A percentile compares a stretch with the other conserved stretches of the same genome.
Conservation (phyloP, 2,113 vertebrate genomes). For the Pseudois nayaur region DNA sequence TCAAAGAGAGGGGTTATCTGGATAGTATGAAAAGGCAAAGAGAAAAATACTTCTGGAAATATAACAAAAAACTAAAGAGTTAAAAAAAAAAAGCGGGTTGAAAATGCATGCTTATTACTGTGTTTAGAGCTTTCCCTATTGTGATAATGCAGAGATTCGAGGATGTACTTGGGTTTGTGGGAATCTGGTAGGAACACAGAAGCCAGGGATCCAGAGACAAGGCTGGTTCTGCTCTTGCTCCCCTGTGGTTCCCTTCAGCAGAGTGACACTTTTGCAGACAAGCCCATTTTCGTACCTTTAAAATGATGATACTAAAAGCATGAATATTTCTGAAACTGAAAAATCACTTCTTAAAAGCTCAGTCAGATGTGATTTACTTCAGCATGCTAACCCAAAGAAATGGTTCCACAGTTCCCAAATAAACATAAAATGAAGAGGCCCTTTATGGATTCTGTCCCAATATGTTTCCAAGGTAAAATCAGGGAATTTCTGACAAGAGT, state of each 20-base stretch:
- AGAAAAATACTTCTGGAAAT: conserved; percentile 26
- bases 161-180: background rate
- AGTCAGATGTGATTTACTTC: background rate
- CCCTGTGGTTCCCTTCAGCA: background rate
- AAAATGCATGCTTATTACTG: background rate
- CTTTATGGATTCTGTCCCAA: background rate
- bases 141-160: background rate
- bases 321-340: conserved; percentile 26
- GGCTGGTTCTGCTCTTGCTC: background rate
- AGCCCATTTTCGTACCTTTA: background rate
- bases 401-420: background rate
- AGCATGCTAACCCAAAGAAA: background rate
- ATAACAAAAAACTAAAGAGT: background rate
- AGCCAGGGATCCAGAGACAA: background rate
- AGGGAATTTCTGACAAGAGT: background rate
- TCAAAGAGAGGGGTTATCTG: conserved; percentile 14
- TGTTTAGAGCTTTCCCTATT: background rate
- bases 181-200: background rate
- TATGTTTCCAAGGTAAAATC: background rate
- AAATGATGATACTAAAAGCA: conserved; percentile 4
- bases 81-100: background rate
- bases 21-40: background rate
- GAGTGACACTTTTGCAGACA: background rate
- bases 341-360: background rate
- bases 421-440: background rate